A percentile compares a stretch with the other conserved stretches of the same genome.
Conservation (phyloP, 2,113 vertebrate genomes). For the Amia ocellicauda region DNA sequence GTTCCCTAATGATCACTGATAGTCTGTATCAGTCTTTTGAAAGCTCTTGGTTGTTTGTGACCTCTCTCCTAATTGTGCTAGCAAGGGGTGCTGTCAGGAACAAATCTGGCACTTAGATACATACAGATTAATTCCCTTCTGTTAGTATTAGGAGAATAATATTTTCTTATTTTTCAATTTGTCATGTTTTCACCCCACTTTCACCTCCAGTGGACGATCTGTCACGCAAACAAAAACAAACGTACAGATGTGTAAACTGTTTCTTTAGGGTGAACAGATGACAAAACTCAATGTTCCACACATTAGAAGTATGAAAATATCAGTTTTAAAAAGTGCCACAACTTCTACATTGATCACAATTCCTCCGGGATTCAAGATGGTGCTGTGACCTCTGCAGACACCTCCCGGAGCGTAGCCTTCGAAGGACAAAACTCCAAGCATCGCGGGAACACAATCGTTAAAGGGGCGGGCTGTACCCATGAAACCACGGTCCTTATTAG, state of each 20-base stretch:
- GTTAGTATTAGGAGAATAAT: not conserved
- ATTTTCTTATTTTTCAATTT: not conserved
- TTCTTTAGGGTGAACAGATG: too few relatives aligned
- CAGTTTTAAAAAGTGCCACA: not conserved
- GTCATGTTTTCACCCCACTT: too few relatives aligned
- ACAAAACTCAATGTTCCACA: not conserved
- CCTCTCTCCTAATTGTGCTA: conserved; percentile 16
- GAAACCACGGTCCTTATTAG: not conserved
- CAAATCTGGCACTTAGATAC: not conserved
- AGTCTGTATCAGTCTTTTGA: conserved; percentile 46
- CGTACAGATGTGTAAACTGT: too few relatives aligned
- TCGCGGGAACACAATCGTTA: not conserved
- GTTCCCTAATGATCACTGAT: conserved; percentile 31
- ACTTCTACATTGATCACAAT: conserved; percentile 32
- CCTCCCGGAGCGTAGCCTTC: not conserved
- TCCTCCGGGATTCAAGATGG: not conserved
- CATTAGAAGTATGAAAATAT: conserved; percentile 27
- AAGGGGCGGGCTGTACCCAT: not conserved
- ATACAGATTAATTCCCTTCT: not conserved
- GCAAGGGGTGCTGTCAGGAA: not conserved
- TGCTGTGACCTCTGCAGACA: not conserved
- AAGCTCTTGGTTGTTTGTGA: conserved; percentile 7
- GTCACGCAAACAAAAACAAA: too few relatives aligned
- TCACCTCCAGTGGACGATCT: too few relatives aligned
- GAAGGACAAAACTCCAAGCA: not conserved